phyloP scores from a whole-genome alignment of 2,113 vertebrate species.

The Periophthalmodon schlosseri region DNA sequence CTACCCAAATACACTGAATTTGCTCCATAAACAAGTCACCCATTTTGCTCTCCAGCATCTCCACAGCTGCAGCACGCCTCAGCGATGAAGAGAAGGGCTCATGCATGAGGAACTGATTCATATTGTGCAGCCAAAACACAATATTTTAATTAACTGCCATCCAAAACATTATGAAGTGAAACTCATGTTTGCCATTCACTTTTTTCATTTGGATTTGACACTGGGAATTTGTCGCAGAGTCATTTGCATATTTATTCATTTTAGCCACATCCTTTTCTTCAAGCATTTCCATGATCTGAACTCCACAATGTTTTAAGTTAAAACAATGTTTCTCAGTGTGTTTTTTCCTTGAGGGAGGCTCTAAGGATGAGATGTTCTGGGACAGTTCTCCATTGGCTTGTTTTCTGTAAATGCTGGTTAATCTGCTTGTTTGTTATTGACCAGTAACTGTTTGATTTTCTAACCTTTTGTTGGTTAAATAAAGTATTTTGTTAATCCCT shows the following conservation, averaged over 20 bases:
- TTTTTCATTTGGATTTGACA: background rate
- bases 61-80: background rate
- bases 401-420: no score
- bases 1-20: background rate
- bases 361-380: no score
- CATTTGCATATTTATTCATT: background rate
- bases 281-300: background rate
- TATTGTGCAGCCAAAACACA: background rate
- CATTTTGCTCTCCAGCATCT: background rate
- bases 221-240: background rate
- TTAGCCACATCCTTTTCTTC: background rate
- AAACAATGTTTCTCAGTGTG: background rate
- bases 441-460: no score
- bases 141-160: background rate
- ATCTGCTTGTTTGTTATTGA: no score
- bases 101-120: background rate
- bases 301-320: background rate
- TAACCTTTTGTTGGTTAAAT: no score
- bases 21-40: background rate
- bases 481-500: no score
- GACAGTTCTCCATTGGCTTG: no score
- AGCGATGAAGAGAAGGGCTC: background rate
- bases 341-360: no score
- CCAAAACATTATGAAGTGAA: background rate
- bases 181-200: background rate